A percentile compares a stretch with the other conserved stretches of the same genome.
phyloP scores from a whole-genome alignment of 2,797 vertebrate genomes.

The Sebastes ruberrimus region DNA sequence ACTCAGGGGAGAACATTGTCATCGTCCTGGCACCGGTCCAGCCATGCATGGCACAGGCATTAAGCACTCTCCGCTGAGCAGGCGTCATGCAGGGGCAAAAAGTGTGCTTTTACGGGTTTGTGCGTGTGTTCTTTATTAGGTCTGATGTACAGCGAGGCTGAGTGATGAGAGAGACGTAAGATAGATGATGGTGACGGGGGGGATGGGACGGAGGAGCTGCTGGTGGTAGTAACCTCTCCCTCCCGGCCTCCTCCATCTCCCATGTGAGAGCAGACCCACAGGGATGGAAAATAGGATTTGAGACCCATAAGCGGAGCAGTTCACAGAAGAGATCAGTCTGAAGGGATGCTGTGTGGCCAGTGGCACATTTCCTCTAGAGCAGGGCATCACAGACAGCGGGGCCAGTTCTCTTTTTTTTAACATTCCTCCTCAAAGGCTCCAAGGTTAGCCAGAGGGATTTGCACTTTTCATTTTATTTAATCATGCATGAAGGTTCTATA shows the following conservation, averaged over 20 bases:
- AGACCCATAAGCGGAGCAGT: conserved; percentile 4
- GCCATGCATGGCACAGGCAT: conserved; percentile 65
- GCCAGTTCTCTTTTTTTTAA: background rate
- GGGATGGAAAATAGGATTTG: conserved; percentile 4
- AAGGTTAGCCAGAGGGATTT: conserved; percentile 13
- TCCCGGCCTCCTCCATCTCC: conserved; percentile 13
- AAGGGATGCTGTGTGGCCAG: background rate
- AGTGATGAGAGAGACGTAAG: conserved; percentile 21
- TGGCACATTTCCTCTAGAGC: conserved; percentile 16
- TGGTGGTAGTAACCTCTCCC: conserved; percentile 9
- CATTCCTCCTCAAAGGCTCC: background rate
- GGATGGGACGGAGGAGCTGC: background rate
- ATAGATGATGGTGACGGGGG: conserved; percentile 26
- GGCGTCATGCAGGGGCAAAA: conserved; percentile 35
- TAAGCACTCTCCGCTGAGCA: conserved; percentile 57
- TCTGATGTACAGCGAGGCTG: conserved; percentile 22
- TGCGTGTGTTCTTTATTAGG: conserved; percentile 19
- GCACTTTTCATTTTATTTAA: conserved; percentile 31
- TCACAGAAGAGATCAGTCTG: background rate
- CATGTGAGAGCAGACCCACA: conserved; percentile 7
- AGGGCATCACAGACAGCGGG: background rate
- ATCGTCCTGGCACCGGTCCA: conserved; percentile 64
- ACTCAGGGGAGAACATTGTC: conserved; percentile 61
- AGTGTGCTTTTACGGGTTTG: conserved; percentile 42
- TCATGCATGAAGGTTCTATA: conserved; percentile 17